Conservation (phyloP, 2,797 vertebrate species). For the Anas bernieri region DNA sequence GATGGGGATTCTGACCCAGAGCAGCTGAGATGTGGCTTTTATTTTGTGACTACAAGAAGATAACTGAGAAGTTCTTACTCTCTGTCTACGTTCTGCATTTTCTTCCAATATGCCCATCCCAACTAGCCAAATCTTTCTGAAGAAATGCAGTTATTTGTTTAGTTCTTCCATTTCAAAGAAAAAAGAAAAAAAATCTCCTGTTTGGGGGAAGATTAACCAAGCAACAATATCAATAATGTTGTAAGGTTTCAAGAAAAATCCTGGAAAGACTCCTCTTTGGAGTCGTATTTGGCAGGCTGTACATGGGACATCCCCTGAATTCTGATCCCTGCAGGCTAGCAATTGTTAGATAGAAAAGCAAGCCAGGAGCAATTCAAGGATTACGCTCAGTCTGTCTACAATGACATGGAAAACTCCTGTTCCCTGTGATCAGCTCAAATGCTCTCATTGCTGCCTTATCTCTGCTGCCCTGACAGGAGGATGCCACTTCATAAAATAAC, state of each 20-base stretch:
- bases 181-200: neutral
- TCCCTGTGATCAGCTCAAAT: neutral
- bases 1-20: neutral
- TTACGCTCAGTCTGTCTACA: neutral
- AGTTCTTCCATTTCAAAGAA: neutral
- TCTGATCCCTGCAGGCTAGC: neutral
- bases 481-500: neutral
- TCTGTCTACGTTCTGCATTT: neutral
- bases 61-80: neutral
- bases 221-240: neutral
- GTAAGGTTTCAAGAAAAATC: constrained; percentile 3
- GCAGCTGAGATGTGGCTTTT: neutral
- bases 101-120: neutral
- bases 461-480: neutral
- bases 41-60: neutral
- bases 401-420: neutral
- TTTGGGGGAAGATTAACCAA: neutral
- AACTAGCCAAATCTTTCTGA: neutral
- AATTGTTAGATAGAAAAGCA: neutral
- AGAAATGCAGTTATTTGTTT: neutral
- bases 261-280: neutral
- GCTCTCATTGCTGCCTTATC: neutral
- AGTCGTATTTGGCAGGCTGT: neutral
- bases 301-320: neutral
- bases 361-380: neutral